Conservation (phyloP, 2,113 vertebrate genomes). For the Rhynchopsitta pachyrhyncha region DNA sequence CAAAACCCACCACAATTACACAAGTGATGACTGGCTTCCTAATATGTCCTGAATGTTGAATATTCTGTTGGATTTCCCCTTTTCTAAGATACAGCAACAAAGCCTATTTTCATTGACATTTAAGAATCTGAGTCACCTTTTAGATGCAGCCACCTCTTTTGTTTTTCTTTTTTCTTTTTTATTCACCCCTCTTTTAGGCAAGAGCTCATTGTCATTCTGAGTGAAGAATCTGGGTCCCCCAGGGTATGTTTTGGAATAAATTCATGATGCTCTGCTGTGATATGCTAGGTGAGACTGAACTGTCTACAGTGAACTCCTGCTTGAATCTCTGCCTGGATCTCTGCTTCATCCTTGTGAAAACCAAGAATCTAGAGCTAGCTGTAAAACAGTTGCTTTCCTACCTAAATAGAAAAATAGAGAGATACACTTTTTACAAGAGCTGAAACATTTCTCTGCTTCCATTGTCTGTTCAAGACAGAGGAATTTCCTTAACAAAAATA, state of each 20-base stretch:
- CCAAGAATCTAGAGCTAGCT: not conserved
- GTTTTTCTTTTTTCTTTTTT: too few species aligned
- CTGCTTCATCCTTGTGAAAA: slow-evolving; percentile 1
- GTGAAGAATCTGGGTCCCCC: not conserved
- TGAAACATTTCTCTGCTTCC: not conserved
- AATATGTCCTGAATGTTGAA: not conserved
- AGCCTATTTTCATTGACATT: not conserved
- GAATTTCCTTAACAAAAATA: not conserved
- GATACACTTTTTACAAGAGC: not conserved
- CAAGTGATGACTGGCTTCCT: not conserved
- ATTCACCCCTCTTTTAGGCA: not conserved
- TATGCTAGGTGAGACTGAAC: not conserved
- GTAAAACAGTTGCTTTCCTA: not conserved
- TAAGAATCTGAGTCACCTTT: not conserved
- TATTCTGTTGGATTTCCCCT: not conserved
- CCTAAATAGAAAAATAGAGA: not conserved
- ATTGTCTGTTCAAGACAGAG: not conserved
- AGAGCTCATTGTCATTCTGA: not conserved
- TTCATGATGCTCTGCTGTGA: not conserved
- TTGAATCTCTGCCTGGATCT: not conserved
- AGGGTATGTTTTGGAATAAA: not conserved
- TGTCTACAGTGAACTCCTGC: not conserved
- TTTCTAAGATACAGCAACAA: not conserved
- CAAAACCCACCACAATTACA: not conserved
- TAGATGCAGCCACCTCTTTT: not conserved